phyloP scores from a whole-genome alignment of 2,113 vertebrate species.

The Calonectris borealis region DNA sequence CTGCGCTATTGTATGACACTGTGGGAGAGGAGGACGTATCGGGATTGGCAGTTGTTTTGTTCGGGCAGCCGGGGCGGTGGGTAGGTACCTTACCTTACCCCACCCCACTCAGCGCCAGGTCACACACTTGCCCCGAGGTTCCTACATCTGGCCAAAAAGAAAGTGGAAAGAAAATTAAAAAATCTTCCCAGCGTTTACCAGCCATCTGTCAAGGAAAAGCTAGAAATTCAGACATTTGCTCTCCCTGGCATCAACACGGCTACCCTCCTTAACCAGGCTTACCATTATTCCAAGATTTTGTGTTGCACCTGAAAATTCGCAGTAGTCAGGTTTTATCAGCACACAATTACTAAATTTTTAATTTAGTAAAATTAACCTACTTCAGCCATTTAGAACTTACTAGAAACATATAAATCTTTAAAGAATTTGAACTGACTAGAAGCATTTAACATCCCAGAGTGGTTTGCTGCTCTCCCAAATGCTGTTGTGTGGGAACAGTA shows the following conservation, averaged over 20 bases:
- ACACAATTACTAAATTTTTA: background rate
- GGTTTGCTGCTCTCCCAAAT: background rate
- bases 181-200: background rate
- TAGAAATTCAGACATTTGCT: background rate
- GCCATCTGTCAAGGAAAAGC: background rate
- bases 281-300: background rate
- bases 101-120: background rate
- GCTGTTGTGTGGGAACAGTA: background rate
- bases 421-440: background rate
- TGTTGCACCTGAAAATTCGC: background rate
- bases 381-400: background rate
- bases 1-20: background rate
- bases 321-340: background rate
- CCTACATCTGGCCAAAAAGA: background rate
- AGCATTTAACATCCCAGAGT: background rate
- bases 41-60: background rate
- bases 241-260: background rate
- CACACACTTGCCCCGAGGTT: background rate
- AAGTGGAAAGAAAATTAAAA: background rate
- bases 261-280: background rate
- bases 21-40: background rate
- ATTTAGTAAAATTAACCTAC: background rate
- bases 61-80: background rate
- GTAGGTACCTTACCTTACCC: background rate
- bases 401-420: background rate